These are phyloP conservation scores for Lipophrys pholis DNA, from an alignment of 2,113 vertebrate species.

Conservation along the genomic window DNA sequence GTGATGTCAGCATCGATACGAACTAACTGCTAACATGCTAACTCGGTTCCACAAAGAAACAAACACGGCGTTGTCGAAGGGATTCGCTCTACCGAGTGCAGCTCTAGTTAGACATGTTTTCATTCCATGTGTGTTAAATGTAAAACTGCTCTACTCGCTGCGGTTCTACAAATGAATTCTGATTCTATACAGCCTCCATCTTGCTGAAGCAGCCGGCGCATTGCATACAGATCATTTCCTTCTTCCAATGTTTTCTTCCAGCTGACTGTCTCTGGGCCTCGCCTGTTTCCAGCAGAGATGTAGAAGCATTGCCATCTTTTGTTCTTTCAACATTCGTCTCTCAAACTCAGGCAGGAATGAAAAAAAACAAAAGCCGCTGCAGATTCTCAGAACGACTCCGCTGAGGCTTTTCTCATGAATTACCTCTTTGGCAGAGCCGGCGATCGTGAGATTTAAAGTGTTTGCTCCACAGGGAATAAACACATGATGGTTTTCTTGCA, in stretches of 20 bases:
- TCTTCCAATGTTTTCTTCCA: neutral
- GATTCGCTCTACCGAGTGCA: no score
- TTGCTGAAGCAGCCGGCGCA: no score
- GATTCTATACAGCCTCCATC: no score
- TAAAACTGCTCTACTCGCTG: no score
- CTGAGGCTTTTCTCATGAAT: constrained; percentile 18
- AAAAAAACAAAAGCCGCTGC: constrained; percentile 4
- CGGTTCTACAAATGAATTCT: no score
- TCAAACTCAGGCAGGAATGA: neutral
- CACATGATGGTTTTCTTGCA: constrained; percentile 14
- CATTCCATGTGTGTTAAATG: no score
- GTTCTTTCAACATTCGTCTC: neutral
- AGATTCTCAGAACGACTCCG: constrained; percentile 13
- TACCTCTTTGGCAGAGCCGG: constrained; percentile 6
- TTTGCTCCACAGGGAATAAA: constrained; percentile 15
- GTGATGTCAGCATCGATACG: no score
- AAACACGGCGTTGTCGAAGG: no score
- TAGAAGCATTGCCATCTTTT: neutral
- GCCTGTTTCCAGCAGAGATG: no score
- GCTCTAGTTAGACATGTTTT: no score
- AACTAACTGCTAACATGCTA: no score
- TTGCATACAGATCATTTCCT: neutral
- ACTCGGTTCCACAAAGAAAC: no score
- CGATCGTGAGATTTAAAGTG: constrained; percentile 25
- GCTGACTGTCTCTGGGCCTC: neutral